Evolutionary conservation across 1,140 invertebrate species (phyloP).

Genomic region (Aphaenogaster rudis): DNA sequence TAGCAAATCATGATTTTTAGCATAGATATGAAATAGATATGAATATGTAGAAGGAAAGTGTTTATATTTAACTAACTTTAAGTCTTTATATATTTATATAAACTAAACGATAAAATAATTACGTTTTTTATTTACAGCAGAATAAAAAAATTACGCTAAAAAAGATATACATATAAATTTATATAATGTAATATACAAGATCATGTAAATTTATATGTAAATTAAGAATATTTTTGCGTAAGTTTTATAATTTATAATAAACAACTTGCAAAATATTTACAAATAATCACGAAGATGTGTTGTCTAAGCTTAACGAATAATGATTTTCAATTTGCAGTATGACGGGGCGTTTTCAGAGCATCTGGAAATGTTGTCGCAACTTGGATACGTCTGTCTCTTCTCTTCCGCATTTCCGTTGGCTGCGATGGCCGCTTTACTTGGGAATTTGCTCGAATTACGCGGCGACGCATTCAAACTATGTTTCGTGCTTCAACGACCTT

Average conservation of each 20-base stretch:
- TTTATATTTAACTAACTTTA: not conserved
- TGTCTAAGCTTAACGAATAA: conserved; percentile 1
- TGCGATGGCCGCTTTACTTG: conserved; percentile 96
- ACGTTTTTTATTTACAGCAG: not conserved
- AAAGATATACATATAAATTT: not conserved
- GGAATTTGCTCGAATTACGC: conserved; percentile 97
- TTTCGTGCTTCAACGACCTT: conserved; percentile 97
- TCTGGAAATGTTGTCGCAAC: conserved; percentile 98
- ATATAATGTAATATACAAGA: not conserved
- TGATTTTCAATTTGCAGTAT: conserved; percentile 88
- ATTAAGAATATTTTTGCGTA: not conserved
- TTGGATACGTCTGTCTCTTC: conserved; percentile 98
- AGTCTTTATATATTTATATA: not conserved
- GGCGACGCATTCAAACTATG: conserved; percentile 99
- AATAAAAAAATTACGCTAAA: not conserved
- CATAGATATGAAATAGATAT: not conserved
- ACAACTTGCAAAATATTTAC: not conserved
- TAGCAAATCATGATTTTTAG: not conserved
- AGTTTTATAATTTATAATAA: not conserved
- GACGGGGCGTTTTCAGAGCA: conserved; percentile 98
- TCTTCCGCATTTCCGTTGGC: conserved; percentile 98
- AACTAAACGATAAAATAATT: not conserved
- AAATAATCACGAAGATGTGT: not conserved
- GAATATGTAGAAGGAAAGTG: not conserved
- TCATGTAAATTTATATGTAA: not conserved